Conservation (phyloP, 2,113 vertebrate genomes). For the Pygoscelis adeliae region DNA sequence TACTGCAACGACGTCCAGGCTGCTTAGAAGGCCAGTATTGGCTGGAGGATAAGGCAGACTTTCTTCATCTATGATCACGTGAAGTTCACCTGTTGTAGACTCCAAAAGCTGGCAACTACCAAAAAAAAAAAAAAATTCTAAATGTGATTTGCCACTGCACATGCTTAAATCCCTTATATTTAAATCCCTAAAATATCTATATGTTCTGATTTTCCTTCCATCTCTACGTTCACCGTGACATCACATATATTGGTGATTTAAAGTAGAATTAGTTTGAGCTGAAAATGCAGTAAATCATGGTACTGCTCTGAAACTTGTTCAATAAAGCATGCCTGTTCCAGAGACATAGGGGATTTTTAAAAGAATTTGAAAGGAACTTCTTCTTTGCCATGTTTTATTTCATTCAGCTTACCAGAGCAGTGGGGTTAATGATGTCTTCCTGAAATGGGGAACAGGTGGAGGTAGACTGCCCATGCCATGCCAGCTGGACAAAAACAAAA, state of each 20-base stretch:
- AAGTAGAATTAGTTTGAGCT: conserved; percentile 34
- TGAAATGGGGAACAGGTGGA: conserved; percentile 19
- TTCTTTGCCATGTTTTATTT: conserved; percentile 31
- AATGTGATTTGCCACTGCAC: conserved; percentile 25
- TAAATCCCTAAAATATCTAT: conserved; percentile 28
- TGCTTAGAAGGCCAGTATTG: not conserved
- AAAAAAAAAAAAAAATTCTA: not conserved
- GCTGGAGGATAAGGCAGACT: not conserved
- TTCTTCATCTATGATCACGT: not conserved
- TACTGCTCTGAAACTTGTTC: conserved; percentile 28
- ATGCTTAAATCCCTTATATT: conserved; percentile 49
- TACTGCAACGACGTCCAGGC: not conserved
- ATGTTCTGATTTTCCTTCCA: conserved; percentile 34
- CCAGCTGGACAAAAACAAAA: not conserved
- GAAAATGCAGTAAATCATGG: conserved; percentile 60
- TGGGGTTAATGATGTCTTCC: not conserved
- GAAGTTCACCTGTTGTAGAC: not conserved
- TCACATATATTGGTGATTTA: conserved; percentile 64
- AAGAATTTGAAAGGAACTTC: conserved; percentile 4
- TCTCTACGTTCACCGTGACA: conserved; percentile 45
- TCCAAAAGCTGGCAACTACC: not conserved
- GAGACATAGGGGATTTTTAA: conserved; percentile 20
- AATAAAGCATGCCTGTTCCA: not conserved
- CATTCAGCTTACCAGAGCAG: not conserved
- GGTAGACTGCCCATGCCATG: not conserved